Conservation (phyloP, 1,140 invertebrate species). For the Zaprionus ornatus region DNA sequence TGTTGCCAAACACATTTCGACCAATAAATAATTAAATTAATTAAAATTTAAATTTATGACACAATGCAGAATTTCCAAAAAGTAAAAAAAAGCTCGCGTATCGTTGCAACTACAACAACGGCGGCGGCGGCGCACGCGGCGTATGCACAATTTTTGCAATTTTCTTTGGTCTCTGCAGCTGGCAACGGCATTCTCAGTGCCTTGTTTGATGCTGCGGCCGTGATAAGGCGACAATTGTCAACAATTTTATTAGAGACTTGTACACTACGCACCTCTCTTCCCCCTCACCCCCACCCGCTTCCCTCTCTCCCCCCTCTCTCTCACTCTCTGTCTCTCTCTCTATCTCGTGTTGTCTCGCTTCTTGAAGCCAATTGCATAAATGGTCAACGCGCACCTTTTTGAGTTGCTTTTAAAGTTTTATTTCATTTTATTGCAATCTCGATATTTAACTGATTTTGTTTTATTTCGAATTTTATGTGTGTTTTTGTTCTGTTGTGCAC, state of each 20-base stretch:
- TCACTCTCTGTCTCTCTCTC: not conserved
- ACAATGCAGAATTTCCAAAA: constrained; percentile 58
- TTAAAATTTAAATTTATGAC: constrained; percentile 80
- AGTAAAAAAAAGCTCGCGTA: constrained; percentile 7
- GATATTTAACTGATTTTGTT: constrained; percentile 40
- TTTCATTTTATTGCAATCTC: constrained; percentile 63
- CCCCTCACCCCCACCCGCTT: not conserved
- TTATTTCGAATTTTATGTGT: constrained; percentile 33
- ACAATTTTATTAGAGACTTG: constrained; percentile 73
- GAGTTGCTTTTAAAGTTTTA: constrained; percentile 69
- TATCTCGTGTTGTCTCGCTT: too few species aligned
- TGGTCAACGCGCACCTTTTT: constrained; percentile 65
- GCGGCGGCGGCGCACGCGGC: constrained; percentile 36
- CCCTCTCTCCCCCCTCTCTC: not conserved
- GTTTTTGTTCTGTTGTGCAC: constrained; percentile 63
- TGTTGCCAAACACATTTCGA: constrained; percentile 57
- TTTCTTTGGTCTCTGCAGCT: constrained; percentile 33
- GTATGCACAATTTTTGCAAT: constrained; percentile 55
- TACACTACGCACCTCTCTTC: not conserved
- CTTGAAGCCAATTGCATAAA: constrained; percentile 72
- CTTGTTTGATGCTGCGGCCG: constrained; percentile 67
- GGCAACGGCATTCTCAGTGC: constrained; percentile 56
- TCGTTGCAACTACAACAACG: not conserved
- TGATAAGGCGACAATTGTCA: constrained; percentile 81
- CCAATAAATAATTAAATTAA: constrained; percentile 81